These are phyloP conservation scores for Papilio elwesi DNA, from an alignment of 2,888 invertebrate genomes.

Conservation along the genomic window DNA sequence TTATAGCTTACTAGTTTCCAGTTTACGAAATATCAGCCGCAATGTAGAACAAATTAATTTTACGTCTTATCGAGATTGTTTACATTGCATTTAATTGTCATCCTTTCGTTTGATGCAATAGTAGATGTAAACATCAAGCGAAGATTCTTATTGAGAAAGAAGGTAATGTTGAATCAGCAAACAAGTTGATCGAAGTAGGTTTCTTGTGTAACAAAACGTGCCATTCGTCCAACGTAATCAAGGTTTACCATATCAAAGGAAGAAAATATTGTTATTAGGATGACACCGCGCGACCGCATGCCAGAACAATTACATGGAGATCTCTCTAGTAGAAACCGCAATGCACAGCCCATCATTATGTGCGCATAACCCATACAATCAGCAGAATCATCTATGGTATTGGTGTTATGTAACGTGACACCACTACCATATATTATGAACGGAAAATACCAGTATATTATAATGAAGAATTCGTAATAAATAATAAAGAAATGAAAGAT, in stretches of 20 bases:
- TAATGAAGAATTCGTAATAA: no score
- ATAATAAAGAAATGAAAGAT: no score
- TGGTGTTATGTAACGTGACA: constrained; percentile 1
- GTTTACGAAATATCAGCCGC: constrained; percentile 1
- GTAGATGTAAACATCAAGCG: constrained; percentile 40
- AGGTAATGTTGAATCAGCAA: constrained; percentile 50
- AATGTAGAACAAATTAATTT: not conserved
- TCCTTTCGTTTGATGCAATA: constrained; percentile 11
- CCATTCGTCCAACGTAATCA: constrained; percentile 59
- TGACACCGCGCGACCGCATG: constrained; percentile 74
- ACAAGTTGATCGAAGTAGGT: constrained; percentile 46
- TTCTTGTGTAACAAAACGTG: constrained; percentile 51
- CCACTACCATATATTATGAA: not conserved
- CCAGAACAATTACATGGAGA: constrained; percentile 72
- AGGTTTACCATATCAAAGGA: constrained; percentile 65
- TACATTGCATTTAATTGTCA: constrained; percentile 1
- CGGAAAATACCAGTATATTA: not conserved
- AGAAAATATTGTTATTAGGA: constrained; percentile 74
- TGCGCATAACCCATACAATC: constrained; percentile 33
- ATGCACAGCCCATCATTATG: constrained; percentile 45
- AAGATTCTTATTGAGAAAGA: constrained; percentile 50
- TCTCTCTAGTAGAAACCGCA: constrained; percentile 73
- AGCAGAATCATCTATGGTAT: constrained; percentile 26
- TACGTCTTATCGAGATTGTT: constrained; percentile 8
- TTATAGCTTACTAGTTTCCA: constrained; percentile 3